Evolutionary conservation across 2,113 vertebrate genomes (phyloP).

Genomic region (Sinocyclocheilus rhinocerous): DNA sequence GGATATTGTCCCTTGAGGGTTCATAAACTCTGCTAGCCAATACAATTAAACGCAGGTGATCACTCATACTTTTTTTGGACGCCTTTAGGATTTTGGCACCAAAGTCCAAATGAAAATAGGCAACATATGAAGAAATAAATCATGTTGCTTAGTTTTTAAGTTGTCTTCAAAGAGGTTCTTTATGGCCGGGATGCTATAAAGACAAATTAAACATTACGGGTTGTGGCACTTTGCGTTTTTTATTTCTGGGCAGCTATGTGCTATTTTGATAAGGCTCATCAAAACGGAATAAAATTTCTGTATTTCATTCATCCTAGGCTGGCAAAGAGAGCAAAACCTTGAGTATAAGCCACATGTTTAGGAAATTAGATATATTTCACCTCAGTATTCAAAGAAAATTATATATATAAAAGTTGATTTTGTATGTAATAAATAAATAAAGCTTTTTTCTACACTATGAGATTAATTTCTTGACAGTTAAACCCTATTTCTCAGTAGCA

Average conservation of each 20-base stretch:
- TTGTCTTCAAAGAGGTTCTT: constrained; percentile 59
- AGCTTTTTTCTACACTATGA: not conserved
- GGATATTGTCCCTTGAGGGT: constrained; percentile 59
- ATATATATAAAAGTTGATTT: not conserved
- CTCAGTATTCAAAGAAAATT: not conserved
- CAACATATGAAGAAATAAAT: constrained; percentile 74
- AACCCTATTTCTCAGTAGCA: not conserved
- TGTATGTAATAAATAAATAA: not conserved
- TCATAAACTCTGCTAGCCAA: constrained; percentile 58
- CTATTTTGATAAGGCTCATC: constrained; percentile 20
- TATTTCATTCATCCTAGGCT: not conserved
- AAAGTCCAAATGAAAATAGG: constrained; percentile 64
- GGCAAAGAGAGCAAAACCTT: not conserved
- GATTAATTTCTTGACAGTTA: not conserved
- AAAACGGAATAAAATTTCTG: not conserved
- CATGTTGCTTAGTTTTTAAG: constrained; percentile 58
- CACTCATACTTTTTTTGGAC: constrained; percentile 66
- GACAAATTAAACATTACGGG: constrained; percentile 51
- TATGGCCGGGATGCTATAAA: constrained; percentile 53
- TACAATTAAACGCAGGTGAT: constrained; percentile 75
- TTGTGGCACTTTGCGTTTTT: constrained; percentile 38
- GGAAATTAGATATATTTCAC: not conserved
- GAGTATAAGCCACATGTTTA: not conserved
- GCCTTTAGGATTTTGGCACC: constrained; percentile 36
- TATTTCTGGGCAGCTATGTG: not conserved